A percentile compares a stretch with the other conserved stretches of the same genome.
Conservation (phyloP, 2,113 vertebrate species). For the Syrrhaptes paradoxus region DNA sequence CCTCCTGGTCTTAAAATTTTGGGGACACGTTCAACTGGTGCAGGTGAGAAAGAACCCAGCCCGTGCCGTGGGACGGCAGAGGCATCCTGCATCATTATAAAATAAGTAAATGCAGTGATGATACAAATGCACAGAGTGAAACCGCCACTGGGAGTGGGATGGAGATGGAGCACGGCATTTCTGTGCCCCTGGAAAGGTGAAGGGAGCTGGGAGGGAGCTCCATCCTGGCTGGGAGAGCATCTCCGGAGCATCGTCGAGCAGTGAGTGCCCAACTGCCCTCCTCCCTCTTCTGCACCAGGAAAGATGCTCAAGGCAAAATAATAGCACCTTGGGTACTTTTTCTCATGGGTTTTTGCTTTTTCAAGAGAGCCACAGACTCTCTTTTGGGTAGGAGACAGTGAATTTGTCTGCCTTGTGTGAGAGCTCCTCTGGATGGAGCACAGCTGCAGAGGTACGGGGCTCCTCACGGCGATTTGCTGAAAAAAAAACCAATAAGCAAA, state of each 20-base stretch:
- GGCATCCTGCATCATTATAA: neutral
- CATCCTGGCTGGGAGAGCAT: neutral
- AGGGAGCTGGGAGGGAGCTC: neutral
- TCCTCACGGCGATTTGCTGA: neutral
- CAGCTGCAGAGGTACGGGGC: rapidly evolving
- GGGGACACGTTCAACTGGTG: neutral
- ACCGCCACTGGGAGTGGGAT: neutral
- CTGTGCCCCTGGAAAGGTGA: neutral
- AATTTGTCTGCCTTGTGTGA: neutral
- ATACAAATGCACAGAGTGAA: neutral
- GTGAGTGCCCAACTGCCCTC: neutral
- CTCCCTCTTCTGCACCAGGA: neutral
- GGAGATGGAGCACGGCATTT: neutral
- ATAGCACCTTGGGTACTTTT: neutral
- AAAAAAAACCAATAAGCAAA: neutral
- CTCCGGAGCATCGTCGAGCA: neutral
- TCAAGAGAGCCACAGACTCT: neutral
- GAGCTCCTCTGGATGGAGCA: neutral
- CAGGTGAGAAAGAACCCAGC: neutral
- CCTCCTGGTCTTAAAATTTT: slow-evolving; percentile 13
- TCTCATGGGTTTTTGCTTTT: neutral
- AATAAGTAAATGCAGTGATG: slow-evolving; percentile 7
- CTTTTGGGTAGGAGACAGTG: neutral
- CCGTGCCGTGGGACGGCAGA: neutral
- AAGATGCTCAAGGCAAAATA: neutral